Conservation (phyloP, 2,113 vertebrate species). For the Edolisoma coerulescens region DNA sequence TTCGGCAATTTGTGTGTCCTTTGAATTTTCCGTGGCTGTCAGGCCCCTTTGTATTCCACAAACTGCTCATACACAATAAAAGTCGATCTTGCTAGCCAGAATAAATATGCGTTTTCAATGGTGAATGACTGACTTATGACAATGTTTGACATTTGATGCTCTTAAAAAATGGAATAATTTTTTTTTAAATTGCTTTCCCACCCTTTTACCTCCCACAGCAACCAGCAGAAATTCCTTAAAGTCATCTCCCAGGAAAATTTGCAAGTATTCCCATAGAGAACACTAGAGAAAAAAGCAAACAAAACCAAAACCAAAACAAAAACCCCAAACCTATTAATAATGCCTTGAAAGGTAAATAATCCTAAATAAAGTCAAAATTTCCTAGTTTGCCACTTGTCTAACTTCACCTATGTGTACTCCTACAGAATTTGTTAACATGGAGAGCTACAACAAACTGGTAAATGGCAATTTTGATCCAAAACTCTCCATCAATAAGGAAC, state of each 20-base stretch:
- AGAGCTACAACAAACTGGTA: background rate
- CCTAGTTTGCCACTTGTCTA: background rate
- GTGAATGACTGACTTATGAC: background rate
- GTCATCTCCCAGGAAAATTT: background rate
- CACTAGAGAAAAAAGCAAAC: background rate
- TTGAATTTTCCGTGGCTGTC: background rate
- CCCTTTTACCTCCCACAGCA: background rate
- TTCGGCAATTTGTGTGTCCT: background rate
- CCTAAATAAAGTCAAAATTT: background rate
- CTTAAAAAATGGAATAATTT: background rate
- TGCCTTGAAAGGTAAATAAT: background rate
- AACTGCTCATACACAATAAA: background rate
- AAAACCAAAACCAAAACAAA: background rate
- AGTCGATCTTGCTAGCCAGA: background rate
- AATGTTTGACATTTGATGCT: background rate
- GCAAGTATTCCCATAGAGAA: background rate
- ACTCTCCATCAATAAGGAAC: background rate
- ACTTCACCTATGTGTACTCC: background rate
- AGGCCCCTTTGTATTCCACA: background rate
- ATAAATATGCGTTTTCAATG: background rate
- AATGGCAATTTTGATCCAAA: background rate
- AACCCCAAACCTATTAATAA: background rate
- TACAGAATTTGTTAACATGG: background rate
- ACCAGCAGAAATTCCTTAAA: background rate
- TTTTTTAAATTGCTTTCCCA: background rate